phyloP scores from a whole-genome alignment of 2,888 invertebrate species.

The Lypha dubia region DNA sequence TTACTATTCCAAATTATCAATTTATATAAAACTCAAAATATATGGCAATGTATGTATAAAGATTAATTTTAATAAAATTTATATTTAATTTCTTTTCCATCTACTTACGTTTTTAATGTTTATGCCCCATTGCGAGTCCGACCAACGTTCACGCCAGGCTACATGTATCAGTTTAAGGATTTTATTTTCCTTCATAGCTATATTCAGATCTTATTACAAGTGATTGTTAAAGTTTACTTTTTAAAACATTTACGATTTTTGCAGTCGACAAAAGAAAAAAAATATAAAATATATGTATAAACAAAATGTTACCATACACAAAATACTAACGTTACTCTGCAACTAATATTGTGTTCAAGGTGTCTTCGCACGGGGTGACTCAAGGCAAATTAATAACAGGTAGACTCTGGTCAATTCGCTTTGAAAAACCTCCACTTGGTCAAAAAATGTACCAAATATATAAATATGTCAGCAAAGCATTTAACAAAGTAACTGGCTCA shows the following conservation, averaged over 20 bases:
- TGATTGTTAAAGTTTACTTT: background rate
- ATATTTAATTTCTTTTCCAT: constrained; percentile 28
- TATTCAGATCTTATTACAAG: background rate
- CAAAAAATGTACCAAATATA: too few relatives aligned
- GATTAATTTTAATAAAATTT: constrained; percentile 58
- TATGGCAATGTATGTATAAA: constrained; percentile 37
- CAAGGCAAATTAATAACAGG: too few relatives aligned
- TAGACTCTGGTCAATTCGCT: too few relatives aligned
- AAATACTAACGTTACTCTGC: background rate
- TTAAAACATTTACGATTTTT: constrained; percentile 43
- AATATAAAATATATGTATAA: constrained; percentile 23
- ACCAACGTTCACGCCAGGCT: constrained; percentile 98
- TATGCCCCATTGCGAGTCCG: constrained; percentile 97
- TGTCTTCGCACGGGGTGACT: background rate
- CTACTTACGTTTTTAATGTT: constrained; percentile 93
- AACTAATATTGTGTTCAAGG: background rate
- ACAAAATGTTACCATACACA: constrained; percentile 43
- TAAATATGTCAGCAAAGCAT: too few relatives aligned
- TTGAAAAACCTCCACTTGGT: too few relatives aligned
- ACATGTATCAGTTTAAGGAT: constrained; percentile 86
- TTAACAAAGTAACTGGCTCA: too few relatives aligned
- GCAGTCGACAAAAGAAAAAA: background rate
- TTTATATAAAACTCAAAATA: constrained; percentile 21
- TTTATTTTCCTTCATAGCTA: constrained; percentile 81
- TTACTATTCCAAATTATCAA: constrained; percentile 20